Evolutionary conservation across 2,888 invertebrate species (phyloP).

Genomic region (Muschampia plurimacula): DNA sequence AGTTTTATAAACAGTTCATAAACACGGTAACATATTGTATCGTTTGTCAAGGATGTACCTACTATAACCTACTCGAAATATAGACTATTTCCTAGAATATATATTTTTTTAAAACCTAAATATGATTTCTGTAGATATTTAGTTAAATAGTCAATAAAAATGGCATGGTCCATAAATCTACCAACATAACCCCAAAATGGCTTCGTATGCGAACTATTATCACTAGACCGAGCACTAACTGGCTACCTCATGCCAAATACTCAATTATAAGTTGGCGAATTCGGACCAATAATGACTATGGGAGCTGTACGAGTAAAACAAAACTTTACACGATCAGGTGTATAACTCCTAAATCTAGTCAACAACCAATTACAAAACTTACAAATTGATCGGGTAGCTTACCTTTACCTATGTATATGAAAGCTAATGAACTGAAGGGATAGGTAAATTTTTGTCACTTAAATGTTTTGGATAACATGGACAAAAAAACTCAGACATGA

Average conservation of each 20-base stretch:
- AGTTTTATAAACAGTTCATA: no score
- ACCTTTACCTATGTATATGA: neutral
- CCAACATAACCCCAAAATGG: neutral
- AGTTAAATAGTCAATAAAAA: neutral
- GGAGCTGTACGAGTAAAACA: conserved; percentile 18
- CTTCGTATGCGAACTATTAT: neutral
- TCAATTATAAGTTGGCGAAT: conserved; percentile 29
- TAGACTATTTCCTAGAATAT: no score
- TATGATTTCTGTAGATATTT: no score
- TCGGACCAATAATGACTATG: conserved; percentile 20
- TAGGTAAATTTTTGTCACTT: neutral
- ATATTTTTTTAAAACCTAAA: no score
- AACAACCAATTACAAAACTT: conserved; percentile 11
- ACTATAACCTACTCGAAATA: no score
- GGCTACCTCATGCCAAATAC: conserved; percentile 18
- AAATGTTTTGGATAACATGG: no score
- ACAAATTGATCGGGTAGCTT: neutral
- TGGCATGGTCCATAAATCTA: neutral
- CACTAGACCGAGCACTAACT: conserved; percentile 2
- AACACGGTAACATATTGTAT: no score
- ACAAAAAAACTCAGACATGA: no score
- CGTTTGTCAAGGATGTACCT: no score
- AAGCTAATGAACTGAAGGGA: neutral
- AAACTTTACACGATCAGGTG: conserved; percentile 22
- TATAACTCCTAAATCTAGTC: conserved; percentile 17